These are phyloP conservation scores for Gymnopithys bicolor DNA, from an alignment of 2,797 vertebrate species.

Conservation along the genomic window DNA sequence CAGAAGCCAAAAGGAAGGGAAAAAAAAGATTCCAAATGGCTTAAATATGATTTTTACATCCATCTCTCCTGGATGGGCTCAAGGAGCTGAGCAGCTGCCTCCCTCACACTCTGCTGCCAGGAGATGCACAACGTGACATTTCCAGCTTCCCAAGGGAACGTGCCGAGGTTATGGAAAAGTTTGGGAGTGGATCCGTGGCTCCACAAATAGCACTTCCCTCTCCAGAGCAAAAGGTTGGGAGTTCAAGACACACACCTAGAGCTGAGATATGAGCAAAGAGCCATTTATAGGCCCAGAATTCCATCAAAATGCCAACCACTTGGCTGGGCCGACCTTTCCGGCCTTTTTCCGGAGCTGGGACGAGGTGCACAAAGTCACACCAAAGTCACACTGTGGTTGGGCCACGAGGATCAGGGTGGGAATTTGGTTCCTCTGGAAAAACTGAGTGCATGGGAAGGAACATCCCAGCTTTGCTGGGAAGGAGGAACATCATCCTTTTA, in stretches of 20 bases:
- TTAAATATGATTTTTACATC: rapidly evolving
- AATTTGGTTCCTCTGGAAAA: neutral
- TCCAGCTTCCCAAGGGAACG: neutral
- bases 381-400: rapidly evolving
- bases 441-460: neutral
- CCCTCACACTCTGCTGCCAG: neutral
- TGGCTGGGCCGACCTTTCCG: neutral
- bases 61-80: neutral
- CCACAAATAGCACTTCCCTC: neutral
- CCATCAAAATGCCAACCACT: neutral
- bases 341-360: neutral
- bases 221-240: neutral
- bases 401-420: rapidly evolving
- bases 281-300: neutral
- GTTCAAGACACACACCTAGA: neutral
- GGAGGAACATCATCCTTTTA: neutral
- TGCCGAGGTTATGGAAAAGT: neutral
- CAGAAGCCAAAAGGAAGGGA: neutral
- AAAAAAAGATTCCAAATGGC: neutral
- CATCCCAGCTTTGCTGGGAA: neutral
- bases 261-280: neutral
- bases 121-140: neutral
- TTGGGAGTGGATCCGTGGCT: neutral
- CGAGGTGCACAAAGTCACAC: neutral
- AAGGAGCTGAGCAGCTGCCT: neutral